Conservation (phyloP, 1,140 invertebrate species). For the Procambarus clarkii region DNA sequence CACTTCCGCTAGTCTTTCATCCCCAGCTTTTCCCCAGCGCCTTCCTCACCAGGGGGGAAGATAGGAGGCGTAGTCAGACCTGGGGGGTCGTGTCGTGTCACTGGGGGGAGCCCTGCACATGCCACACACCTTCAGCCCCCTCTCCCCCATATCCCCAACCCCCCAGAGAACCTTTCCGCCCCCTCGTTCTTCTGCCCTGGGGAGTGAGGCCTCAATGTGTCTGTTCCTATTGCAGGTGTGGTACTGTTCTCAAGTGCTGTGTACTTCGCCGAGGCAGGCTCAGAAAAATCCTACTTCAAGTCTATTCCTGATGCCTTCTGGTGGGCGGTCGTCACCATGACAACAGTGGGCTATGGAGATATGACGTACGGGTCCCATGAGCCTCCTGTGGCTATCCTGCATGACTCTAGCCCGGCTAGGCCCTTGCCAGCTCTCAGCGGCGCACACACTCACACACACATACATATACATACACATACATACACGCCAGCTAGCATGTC, state of each 20-base stretch:
- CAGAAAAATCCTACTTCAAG: constrained; percentile 92
- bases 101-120: background rate
- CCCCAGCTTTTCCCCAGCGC: constrained; percentile 39
- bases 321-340: constrained; percentile 99
- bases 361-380: constrained; percentile 85
- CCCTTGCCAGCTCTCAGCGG: constrained; percentile 1
- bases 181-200: constrained; percentile 37
- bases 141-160: background rate
- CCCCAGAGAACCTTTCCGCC: constrained; percentile 13
- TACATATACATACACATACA: constrained; percentile 26
- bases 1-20: constrained; percentile 50
- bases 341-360: constrained; percentile 98
- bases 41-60: constrained; percentile 54
- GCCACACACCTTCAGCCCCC: background rate
- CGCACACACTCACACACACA: constrained; percentile 67
- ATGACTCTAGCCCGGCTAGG: constrained; percentile 33
- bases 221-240: constrained; percentile 86
- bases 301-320: constrained; percentile 91
- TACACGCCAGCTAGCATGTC: background rate
- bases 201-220: constrained; percentile 67
- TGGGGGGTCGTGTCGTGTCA: constrained; percentile 31
- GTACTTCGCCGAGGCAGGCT: constrained; percentile 98
- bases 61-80: constrained; percentile 18
- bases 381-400: constrained; percentile 56
- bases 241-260: constrained; percentile 98